Conservation (phyloP, 2,797 vertebrate genomes). For the Helicolenus hilgendorfi region DNA sequence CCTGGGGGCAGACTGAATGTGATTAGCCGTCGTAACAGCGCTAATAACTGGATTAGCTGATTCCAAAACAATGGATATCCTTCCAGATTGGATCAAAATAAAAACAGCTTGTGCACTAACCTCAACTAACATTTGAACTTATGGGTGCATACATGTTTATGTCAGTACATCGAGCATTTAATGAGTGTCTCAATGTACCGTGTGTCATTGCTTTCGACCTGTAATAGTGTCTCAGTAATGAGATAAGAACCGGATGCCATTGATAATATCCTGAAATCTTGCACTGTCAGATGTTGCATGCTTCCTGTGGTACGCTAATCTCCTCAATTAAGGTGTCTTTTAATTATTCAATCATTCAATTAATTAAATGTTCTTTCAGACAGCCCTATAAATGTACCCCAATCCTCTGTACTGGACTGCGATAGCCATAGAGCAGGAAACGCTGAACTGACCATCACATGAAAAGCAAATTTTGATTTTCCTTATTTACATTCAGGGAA, state of each 20-base stretch:
- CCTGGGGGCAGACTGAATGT: slow-evolving; percentile 22
- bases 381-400: background rate
- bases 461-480: background rate
- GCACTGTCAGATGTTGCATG: background rate
- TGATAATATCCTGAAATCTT: background rate
- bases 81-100: slow-evolving; percentile 4
- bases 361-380: background rate
- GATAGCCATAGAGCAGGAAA: background rate
- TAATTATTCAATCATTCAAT: slow-evolving; percentile 27
- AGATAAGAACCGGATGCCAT: background rate
- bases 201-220: background rate
- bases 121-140: background rate
- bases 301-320: background rate
- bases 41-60: slow-evolving; percentile 47
- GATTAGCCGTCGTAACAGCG: slow-evolving; percentile 61
- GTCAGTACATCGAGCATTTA: background rate
- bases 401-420: background rate
- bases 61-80: slow-evolving; percentile 22
- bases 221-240: background rate
- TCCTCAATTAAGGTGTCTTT: background rate
- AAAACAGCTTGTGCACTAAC: background rate
- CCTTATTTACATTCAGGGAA: background rate
- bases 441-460: background rate
- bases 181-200: background rate
- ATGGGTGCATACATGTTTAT: background rate